Evolutionary conservation across 2,888 invertebrate genomes (phyloP), one percentile per base, ranked within the genome.

Genomic region (Patella caerulea): DNA sequence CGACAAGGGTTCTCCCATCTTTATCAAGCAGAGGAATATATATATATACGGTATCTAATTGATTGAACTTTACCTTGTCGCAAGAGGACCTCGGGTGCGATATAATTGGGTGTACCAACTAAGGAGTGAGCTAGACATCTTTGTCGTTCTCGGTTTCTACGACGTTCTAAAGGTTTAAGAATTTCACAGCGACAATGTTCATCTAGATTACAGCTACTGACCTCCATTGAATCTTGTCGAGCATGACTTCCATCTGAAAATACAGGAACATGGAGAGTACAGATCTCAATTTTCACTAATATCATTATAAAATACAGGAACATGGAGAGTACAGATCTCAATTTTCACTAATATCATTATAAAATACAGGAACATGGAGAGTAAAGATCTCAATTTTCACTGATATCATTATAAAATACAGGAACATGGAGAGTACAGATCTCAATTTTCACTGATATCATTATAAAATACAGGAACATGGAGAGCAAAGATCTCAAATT

Each of bases 91-190:
- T 94, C 93, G 0, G 99, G 99, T 19, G 99, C 99, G 86, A 99
- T 99, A 92, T 99, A 99, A 93, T 99, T 99, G 52, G 99, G 99
- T 59, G 99, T 99, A 53, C 99, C 99, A 72, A 99, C 99, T 72
- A 99, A 94, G 52, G 99, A 99, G 93, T 99, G 99, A 34, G 99
- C 99, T 86, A 97, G 93, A 91, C 98, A 97, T 71, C 99, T 94
- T 92, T 97, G 96, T 92, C 98, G 96, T 92, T 97, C 96, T 90
- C 96, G 94, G 77, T 95, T 93, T 85, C 97, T 94, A 92, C 98
- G 94, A 92, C 97, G 94, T 91, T 98, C 96, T 80, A 96, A 85
- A 3, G 93, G 81, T 95, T 96, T 92, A 94, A 84, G 83, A 74
- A 95, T 87, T 94, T 93, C 90, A 84, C 90, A 94, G 94, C 92